Evolutionary conservation across 2,797 vertebrate genomes (phyloP).

Genomic region (Rhincodon typus): DNA sequence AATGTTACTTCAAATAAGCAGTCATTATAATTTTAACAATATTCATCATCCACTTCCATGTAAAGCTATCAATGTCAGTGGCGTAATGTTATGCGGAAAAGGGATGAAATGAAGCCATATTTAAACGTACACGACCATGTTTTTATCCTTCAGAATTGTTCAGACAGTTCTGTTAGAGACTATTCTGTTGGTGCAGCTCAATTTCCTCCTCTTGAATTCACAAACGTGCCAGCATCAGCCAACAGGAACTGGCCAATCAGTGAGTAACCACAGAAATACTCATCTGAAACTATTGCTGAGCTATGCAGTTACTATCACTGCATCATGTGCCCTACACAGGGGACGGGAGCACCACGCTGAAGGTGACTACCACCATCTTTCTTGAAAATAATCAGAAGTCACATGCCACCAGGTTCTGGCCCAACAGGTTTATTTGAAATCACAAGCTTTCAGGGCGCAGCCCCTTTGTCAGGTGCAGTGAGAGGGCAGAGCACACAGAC

Average conservation of each 20-base stretch:
- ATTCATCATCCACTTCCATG: neutral
- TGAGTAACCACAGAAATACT: neutral
- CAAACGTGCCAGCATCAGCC: neutral
- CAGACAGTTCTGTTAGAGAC: neutral
- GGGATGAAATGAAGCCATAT: neutral
- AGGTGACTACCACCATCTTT: neutral
- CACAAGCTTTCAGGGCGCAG: no score
- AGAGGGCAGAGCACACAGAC: no score
- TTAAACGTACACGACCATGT: neutral
- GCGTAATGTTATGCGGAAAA: neutral
- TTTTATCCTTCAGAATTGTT: no score
- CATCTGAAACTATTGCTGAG: neutral
- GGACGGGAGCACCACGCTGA: neutral
- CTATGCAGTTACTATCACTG: neutral
- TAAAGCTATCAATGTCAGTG: neutral
- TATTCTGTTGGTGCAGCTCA: neutral
- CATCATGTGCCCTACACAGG: neutral
- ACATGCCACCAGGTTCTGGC: no score
- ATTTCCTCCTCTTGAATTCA: neutral
- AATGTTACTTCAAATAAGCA: neutral
- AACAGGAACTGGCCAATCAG: neutral
- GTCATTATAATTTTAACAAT: neutral
- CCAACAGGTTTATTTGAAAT: no score
- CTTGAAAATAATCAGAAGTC: neutral
- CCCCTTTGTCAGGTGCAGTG: no score